These are phyloP conservation scores for Erebia epiphron DNA, from an alignment of 2,888 invertebrate genomes.

Conservation along the genomic window DNA sequence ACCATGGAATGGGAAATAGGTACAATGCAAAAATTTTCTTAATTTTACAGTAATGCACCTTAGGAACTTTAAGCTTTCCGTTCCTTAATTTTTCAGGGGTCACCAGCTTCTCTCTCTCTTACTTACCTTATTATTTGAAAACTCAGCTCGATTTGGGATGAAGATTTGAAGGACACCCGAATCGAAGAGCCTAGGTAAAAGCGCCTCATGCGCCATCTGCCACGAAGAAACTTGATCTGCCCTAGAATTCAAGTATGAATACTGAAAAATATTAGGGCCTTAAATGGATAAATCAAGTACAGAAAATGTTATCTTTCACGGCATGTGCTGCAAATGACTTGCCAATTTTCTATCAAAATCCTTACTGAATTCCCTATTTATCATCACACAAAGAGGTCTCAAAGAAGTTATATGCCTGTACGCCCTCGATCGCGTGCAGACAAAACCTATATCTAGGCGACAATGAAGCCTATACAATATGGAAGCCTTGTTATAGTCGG, in stretches of 20 bases:
- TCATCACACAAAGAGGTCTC: slow-evolving; percentile 22
- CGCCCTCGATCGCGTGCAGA: slow-evolving; percentile 47
- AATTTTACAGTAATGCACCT: too few species aligned
- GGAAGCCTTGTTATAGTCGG: slow-evolving; percentile 63
- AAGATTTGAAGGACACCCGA: too few species aligned
- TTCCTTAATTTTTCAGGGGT: too few species aligned
- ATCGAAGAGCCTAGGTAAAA: too few species aligned
- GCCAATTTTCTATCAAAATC: slow-evolving; percentile 5
- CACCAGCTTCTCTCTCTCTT: too few species aligned
- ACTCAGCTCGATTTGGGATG: too few species aligned
- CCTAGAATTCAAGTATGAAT: not conserved
- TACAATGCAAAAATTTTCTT: too few species aligned
- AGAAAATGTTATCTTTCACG: slow-evolving; percentile 3
- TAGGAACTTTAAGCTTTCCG: too few species aligned
- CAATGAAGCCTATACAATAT: slow-evolving; percentile 62
- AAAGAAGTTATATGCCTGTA: slow-evolving; percentile 22
- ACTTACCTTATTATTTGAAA: too few species aligned
- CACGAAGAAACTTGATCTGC: too few species aligned
- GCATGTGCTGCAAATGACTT: slow-evolving; percentile 8
- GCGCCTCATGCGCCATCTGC: too few species aligned
- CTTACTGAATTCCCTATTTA: slow-evolving; percentile 2
- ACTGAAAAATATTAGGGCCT: not conserved
- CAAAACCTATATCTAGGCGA: slow-evolving; percentile 56
- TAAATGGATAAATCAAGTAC: not conserved
- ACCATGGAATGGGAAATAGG: too few species aligned